Evolutionary conservation across 2,888 invertebrate species (phyloP), one percentile per base, ranked within the genome.

Genomic region (Trichogramma dendrolimi): DNA sequence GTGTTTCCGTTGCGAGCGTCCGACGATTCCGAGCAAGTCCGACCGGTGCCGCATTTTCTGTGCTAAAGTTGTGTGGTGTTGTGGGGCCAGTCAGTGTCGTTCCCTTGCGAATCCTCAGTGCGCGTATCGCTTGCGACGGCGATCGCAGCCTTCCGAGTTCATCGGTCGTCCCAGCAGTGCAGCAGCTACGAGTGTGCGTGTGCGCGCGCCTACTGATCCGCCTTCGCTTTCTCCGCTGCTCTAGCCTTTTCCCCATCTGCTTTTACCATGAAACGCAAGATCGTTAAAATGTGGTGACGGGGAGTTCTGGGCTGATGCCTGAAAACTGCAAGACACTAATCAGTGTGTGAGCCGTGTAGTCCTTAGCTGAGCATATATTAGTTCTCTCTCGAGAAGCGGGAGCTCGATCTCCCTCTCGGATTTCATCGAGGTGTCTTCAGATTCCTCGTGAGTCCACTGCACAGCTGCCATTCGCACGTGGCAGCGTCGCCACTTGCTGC

Each of bases 241-340:
- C 39, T 49, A 10, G n/a, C 42, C 39, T 46, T 41, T 42, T 8
- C 48, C 48, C 53, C 41, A 39, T 51, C 47, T 39, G 6, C 58
- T 64, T 69, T 64, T 69, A 68, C 61, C 63, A 78, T 78, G 78
- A 75, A 77, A 71, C 72, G 73, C 70, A 77, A 73, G 68, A 78
- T 77, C 60, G 68, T 76, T 71, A 79, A 75, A 74, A 79, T 79
- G 79, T 79, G 73, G 78, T 79, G 79, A 79, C 72, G 69, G 69
- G 69, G 73, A 67, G 71, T 58, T 68, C 59, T 55, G 71, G 74
- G 73, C 71, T 61, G 61, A 68, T 70, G 74, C 71, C 73, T 71
- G 64, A 60, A 67, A 67, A 65, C 66, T 67, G 60, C 74, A 71
- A 78, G 78, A 79, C 78, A 76, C 77, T 78, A 73, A 71, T 72